A percentile compares a stretch with the other conserved stretches of the same genome.
Evolutionary conservation across 2,888 invertebrate genomes (phyloP).

Genomic region (Agonopterix subpropinquella): DNA sequence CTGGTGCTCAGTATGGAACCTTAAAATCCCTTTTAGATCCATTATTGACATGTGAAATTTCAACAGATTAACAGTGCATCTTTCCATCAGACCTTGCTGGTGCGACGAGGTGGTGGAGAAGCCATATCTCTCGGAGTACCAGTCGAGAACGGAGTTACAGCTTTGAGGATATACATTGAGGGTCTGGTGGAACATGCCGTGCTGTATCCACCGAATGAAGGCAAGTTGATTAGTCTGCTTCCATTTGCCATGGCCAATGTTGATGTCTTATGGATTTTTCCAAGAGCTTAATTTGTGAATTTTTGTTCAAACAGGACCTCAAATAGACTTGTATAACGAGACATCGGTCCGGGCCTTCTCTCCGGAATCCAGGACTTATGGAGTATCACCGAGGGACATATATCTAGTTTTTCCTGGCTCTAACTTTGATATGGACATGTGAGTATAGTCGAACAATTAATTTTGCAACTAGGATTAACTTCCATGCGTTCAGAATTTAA

Average conservation of each 20-base stretch:
- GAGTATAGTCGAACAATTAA: conserved; percentile 19
- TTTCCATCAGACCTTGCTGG: conserved; percentile 42
- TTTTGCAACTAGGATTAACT: no score
- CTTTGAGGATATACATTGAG: conserved; percentile 53
- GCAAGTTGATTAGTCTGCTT: conserved; percentile 25
- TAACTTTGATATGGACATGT: conserved; percentile 36
- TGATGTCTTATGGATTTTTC: no score
- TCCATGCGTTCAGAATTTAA: no score
- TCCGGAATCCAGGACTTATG: conserved; percentile 41
- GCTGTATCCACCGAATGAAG: conserved; percentile 62
- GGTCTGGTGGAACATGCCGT: conserved; percentile 66
- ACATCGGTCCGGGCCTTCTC: conserved; percentile 65
- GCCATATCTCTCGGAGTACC: conserved; percentile 58
- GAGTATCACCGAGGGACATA: conserved; percentile 44
- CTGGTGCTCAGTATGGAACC: no score
- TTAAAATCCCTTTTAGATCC: no score
- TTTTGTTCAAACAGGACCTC: conserved; percentile 45
- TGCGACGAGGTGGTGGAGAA: conserved; percentile 51
- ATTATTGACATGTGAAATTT: no score
- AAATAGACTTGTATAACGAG: conserved; percentile 65
- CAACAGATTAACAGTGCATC: no score
- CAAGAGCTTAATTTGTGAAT: neutral
- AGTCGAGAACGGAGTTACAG: conserved; percentile 59
- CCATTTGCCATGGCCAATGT: no score
- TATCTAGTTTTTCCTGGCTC: conserved; percentile 53